Conservation (phyloP, 1,140 invertebrate species). For the Temnothorax curvispinosus region DNA sequence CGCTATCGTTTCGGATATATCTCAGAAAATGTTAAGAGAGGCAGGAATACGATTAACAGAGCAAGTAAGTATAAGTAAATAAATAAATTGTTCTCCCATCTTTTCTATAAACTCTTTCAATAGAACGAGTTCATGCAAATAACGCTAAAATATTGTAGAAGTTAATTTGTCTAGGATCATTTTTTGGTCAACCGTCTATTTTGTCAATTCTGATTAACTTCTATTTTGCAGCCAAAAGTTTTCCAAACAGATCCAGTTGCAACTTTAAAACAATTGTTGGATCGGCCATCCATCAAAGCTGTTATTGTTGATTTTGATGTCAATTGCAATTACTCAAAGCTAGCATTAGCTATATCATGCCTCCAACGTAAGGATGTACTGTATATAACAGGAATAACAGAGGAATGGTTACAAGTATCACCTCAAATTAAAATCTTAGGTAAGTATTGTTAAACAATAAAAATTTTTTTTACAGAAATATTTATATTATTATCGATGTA, state of each 20-base stretch:
- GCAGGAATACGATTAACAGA: slow-evolving; percentile 70
- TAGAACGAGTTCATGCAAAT: background rate
- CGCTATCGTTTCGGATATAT: slow-evolving; percentile 77
- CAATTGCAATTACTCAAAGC: slow-evolving; percentile 73
- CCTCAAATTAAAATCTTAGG: slow-evolving; percentile 83
- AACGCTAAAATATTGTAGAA: background rate
- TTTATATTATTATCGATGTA: background rate
- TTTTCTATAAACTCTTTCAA: background rate
- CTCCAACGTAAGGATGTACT: slow-evolving; percentile 68
- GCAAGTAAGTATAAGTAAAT: slow-evolving; percentile 73
- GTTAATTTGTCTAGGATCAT: background rate
- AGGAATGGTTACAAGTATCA: slow-evolving; percentile 75
- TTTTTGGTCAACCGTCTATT: background rate
- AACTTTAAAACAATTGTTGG: slow-evolving; percentile 39
- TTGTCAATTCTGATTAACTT: background rate
- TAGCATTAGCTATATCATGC: slow-evolving; percentile 66
- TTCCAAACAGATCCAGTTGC: slow-evolving; percentile 18
- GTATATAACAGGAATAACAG: slow-evolving; percentile 72
- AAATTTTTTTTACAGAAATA: background rate
- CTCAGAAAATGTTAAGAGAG: slow-evolving; percentile 65
- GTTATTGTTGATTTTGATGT: slow-evolving; percentile 77
- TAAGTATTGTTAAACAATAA: slow-evolving; percentile 6
- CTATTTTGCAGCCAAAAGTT: slow-evolving; percentile 63
- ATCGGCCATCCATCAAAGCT: slow-evolving; percentile 73
- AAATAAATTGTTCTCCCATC: background rate